phyloP scores from a whole-genome alignment of 2,797 vertebrate genomes.

The Gadopsis marmoratus region DNA sequence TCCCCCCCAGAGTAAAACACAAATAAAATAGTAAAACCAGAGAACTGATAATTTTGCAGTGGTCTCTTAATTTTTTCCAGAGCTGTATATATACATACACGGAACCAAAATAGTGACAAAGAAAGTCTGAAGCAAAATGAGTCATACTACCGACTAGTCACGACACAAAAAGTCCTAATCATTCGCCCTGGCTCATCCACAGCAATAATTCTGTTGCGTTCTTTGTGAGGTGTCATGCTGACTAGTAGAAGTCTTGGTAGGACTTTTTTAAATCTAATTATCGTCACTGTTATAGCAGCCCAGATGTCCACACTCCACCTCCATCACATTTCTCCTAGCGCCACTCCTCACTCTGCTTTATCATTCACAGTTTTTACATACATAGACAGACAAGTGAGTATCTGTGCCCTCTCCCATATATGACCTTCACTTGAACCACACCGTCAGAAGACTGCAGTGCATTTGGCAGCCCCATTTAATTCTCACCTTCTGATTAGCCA shows the following conservation, averaged over 20 bases:
- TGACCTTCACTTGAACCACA: slow-evolving; percentile 55
- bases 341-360: slow-evolving; percentile 3
- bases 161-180: slow-evolving; percentile 30
- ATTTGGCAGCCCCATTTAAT: slow-evolving; percentile 49
- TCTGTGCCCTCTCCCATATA: background rate
- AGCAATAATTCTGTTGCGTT: slow-evolving; percentile 12
- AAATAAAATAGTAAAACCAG: too few species aligned
- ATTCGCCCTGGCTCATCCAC: slow-evolving; percentile 36
- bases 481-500: slow-evolving; percentile 46
- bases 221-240: slow-evolving; percentile 28
- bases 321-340: slow-evolving; percentile 42
- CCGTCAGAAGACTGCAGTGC: slow-evolving; percentile 25
- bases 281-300: slow-evolving; percentile 16
- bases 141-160: slow-evolving; percentile 40
- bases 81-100: background rate
- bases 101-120: slow-evolving; percentile 16
- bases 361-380: background rate
- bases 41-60: too few species aligned
- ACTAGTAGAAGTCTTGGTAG: slow-evolving; percentile 32
- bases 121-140: slow-evolving; percentile 32
- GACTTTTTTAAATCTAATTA: slow-evolving; percentile 51
- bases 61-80: too few species aligned
- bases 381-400: slow-evolving; percentile 5
- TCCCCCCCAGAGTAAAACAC: too few species aligned
- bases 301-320: slow-evolving; percentile 33